These are phyloP conservation scores for Sterrhoptilus dennistouni DNA, from an alignment of 2,113 vertebrate species.

Conservation along the genomic window DNA sequence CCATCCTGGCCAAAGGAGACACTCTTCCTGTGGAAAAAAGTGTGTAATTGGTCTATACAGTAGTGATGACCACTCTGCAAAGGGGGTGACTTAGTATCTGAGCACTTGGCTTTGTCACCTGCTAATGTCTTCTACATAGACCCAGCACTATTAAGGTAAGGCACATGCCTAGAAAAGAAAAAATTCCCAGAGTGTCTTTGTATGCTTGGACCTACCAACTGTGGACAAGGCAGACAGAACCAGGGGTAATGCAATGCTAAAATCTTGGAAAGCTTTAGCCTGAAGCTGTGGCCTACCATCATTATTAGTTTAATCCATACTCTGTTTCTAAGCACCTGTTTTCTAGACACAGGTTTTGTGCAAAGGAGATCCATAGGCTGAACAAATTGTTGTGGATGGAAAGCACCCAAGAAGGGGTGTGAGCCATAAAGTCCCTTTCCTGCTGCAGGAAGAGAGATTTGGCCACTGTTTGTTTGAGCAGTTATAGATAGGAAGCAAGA, in stretches of 20 bases:
- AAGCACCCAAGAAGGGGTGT: neutral
- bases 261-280: neutral
- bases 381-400: neutral
- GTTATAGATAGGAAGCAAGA: neutral
- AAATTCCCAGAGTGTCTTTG: neutral
- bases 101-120: neutral
- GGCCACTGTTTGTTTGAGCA: neutral
- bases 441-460: neutral
- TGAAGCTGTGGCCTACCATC: neutral
- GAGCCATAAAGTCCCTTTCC: neutral
- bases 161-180: no score
- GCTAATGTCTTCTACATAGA: neutral
- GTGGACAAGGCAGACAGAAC: neutral
- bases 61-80: neutral
- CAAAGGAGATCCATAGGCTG: neutral
- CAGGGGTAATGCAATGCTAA: fast-evolving
- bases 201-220: neutral
- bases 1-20: neutral
- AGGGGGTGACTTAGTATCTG: neutral
- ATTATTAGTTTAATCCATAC: neutral
- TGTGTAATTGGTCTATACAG: neutral
- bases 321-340: neutral
- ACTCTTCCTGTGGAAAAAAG: neutral
- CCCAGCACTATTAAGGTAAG: neutral
- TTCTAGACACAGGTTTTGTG: neutral